A percentile compares a stretch with the other conserved stretches of the same genome.
Conservation (phyloP, 1,140 invertebrate species). For the Drosophila grimshawi region DNA sequence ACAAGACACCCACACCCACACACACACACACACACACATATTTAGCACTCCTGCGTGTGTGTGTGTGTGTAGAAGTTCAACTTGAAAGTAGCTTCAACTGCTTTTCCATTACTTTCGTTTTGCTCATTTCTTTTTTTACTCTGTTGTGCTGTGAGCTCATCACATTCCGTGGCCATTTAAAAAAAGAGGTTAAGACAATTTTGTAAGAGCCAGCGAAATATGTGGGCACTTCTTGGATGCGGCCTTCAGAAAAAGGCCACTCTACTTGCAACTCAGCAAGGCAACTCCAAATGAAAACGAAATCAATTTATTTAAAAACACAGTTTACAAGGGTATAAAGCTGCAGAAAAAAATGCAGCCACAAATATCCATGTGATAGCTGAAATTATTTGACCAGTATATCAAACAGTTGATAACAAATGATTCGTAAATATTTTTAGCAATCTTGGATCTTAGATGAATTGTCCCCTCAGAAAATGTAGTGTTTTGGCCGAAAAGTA, state of each 20-base stretch:
- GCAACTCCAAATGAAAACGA: not conserved
- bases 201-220: slow-evolving; percentile 6
- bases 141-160: slow-evolving; percentile 31
- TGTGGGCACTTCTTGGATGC: slow-evolving; percentile 14
- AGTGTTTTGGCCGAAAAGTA: too few relatives aligned
- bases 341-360: too few relatives aligned
- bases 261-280: not conserved
- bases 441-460: too few relatives aligned
- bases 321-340: too few relatives aligned
- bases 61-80: slow-evolving; percentile 46
- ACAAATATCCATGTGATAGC: too few relatives aligned
- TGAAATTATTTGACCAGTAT: not conserved
- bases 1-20: slow-evolving; percentile 36
- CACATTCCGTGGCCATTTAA: slow-evolving; percentile 28
- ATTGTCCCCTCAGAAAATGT: too few relatives aligned
- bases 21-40: slow-evolving; percentile 20
- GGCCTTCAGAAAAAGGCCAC: not conserved
- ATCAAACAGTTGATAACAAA: not conserved
- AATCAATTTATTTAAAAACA: not conserved
- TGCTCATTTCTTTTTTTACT: slow-evolving; percentile 13
- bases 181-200: slow-evolving; percentile 23
- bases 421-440: too few relatives aligned
- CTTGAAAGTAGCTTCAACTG: slow-evolving; percentile 62
- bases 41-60: not conserved
- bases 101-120: slow-evolving; percentile 43